Evolutionary conservation across 2,797 vertebrate genomes (phyloP).

Genomic region (Periparus ater): DNA sequence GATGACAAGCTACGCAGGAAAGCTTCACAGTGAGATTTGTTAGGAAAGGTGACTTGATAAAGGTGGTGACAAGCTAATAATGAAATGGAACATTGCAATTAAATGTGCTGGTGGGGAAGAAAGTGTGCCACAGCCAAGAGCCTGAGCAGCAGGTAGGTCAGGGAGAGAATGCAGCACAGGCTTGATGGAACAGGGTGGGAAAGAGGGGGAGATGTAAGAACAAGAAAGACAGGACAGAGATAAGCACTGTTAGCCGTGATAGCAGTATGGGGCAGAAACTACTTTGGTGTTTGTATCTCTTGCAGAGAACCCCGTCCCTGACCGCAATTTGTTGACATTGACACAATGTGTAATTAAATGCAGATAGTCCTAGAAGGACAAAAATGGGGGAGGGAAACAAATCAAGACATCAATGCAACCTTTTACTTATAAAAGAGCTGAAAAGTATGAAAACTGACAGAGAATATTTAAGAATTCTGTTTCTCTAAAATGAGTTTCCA

Average conservation of each 20-base stretch:
- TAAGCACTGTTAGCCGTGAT: background rate
- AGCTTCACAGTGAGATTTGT: background rate
- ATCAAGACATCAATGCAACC: background rate
- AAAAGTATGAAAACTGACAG: background rate
- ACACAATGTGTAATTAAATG: slow-evolving; percentile 29
- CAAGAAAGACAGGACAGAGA: slow-evolving; percentile 28
- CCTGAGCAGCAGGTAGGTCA: background rate
- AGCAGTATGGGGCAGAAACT: background rate
- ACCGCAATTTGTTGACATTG: background rate
- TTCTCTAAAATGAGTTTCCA: background rate
- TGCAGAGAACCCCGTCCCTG: background rate
- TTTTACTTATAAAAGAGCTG: background rate
- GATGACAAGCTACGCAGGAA: background rate
- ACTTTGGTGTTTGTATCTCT: background rate
- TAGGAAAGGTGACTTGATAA: slow-evolving; percentile 13
- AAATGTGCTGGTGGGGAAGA: slow-evolving; percentile 30
- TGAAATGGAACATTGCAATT: slow-evolving; percentile 35
- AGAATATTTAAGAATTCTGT: background rate
- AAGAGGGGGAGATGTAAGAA: background rate
- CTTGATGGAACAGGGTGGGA: background rate
- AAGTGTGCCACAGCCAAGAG: background rate
- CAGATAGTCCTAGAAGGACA: slow-evolving; percentile 21
- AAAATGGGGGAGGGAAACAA: background rate
- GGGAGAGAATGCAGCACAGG: background rate
- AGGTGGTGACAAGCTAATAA: slow-evolving; percentile 41